Base-by-base conservation (phyloP, 2,888 invertebrate genomes). In the Cerastis rubricosa region DNA sequence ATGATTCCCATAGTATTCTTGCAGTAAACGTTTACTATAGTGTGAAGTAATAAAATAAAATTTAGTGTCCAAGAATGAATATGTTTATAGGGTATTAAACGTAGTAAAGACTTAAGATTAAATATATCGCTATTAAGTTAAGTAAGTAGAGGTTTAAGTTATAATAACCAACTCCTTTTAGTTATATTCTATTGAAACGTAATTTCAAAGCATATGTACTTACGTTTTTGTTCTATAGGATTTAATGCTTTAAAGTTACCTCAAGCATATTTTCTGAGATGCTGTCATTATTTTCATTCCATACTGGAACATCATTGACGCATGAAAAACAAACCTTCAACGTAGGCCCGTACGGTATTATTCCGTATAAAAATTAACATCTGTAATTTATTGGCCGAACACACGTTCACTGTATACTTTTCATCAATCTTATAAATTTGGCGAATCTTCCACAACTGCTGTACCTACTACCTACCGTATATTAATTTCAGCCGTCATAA, bases 341-440 rank as follows among this genome's bases (percentile, higher is more conserved):
- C 25, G 57, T 57, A 51, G 35, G 29, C 35, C 17, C n/a, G 6
- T n/a, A 66, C 51, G n/a, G n/a, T 57, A 70, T 51, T 54, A 72
- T 80, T 63, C 22, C 17, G 35, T 65, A 49, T 45, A 63, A 80
- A 74, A 29, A 80, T 76, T 45, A 40, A 69, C 59, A 49, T 59
- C 19, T 67, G 35, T 84, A 45, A 77, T 76, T 57, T 85, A 65
- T 66, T 61, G 59, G 57, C 59, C n/a, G 45, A 71, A 71, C 71
- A 72, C 75, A 66, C n/a, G 22, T 63, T 68, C 43, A 67, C 49
- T 65, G 25, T 45, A 67, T 43, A 35, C 8, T 73, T 66, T 70
- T 59, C 57, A 47, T 47, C 14, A 35, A 63, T 81, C 54, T 12
- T n/a, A 12, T 11, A n/a, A 54, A 54, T 54, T n/a, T n/a, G n/a